Evolutionary conservation across 2,797 vertebrate genomes (phyloP), one percentile per base, ranked within the genome.

Genomic region (Ptychadena robeensis): DNA sequence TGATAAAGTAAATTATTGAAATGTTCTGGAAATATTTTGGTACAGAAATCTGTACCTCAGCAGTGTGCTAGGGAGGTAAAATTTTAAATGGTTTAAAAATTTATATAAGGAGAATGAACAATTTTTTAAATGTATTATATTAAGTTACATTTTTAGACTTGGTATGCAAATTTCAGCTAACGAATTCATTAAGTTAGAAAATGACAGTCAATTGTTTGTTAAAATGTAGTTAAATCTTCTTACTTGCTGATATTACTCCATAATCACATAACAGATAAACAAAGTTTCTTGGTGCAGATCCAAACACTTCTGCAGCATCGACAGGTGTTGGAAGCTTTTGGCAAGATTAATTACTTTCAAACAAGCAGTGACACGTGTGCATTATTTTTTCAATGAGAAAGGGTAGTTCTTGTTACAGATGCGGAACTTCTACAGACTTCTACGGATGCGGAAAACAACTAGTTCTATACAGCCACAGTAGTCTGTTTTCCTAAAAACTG

Each of bases 301-400:
- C 70, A 71, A 48, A 44, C 28, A 22, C 30, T 48, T 48, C 27
- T 71, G 38, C 40, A 31, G 40, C 28, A n/a, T 53, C 18, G 40
- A 72, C 70, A 72, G 40, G 70, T 72, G 70, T 72, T 72, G 18
- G 30, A 72, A 72, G 70, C 40, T 72, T 53, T 72, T 53, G 40
- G 28, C 40, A 72, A 72, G 70, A 72, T 72, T 72, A 53, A 72
- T 72, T 48, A 72, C 31, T 22, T 28, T 31, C 40, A 72, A 72
- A n/a, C 40, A 53, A 53, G 70, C 37, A 53, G 6, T 31, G 40
- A 72, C 40, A 48, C 30, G 70, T 72, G 70, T 31, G 40, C 27
- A 32, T 71, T 71, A 72, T 32, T 12, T 72, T 72, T 9, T 31
- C 9, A 32, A 53, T 53, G 35, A 31, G 70, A 53, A 48, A 48